These are phyloP conservation scores for Ophioderma brevispina DNA, from an alignment of 35 echinoderm and acorn worm species.

Conservation along the genomic window DNA sequence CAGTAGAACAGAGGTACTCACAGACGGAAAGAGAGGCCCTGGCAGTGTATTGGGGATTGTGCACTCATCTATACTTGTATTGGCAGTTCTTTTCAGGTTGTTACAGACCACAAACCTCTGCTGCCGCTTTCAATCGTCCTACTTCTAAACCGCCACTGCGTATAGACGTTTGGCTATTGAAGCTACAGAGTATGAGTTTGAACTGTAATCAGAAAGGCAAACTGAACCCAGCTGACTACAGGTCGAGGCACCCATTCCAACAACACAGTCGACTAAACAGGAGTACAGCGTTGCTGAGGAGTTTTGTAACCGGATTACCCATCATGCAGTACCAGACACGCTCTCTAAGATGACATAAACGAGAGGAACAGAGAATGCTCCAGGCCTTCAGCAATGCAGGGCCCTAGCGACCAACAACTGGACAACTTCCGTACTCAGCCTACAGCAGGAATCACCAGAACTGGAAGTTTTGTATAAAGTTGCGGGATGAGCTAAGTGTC, in stretches of 20 bases:
- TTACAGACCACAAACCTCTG: slow-evolving; percentile 63
- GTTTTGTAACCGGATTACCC: slow-evolving; percentile 40
- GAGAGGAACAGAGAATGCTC: slow-evolving; percentile 49
- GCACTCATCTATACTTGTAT: slow-evolving; percentile 50
- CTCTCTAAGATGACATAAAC: slow-evolving; percentile 42
- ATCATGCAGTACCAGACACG: slow-evolving; percentile 57
- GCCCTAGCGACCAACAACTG: slow-evolving; percentile 50
- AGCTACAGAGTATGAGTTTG: slow-evolving; percentile 72
- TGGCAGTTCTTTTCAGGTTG: slow-evolving; percentile 45
- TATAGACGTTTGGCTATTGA: slow-evolving; percentile 80
- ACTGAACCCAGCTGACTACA: slow-evolving; percentile 72
- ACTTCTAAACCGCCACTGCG: slow-evolving; percentile 48
- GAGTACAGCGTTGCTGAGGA: slow-evolving; percentile 51
- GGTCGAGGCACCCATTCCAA: slow-evolving; percentile 59
- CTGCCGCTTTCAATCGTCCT: slow-evolving; percentile 36
- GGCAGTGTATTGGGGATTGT: slow-evolving; percentile 55
- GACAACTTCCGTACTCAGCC: slow-evolving; percentile 19
- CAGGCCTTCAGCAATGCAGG: slow-evolving; percentile 24
- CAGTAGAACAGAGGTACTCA: slow-evolving; percentile 17
- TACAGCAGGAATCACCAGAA: not conserved
- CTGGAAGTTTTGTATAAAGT: not conserved
- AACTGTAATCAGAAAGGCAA: slow-evolving; percentile 41
- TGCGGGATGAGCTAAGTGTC: slow-evolving; percentile 62
- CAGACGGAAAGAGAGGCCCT: slow-evolving; percentile 52
- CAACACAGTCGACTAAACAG: not conserved